Evolutionary conservation across 2,797 vertebrate genomes (phyloP).

Genomic region (Holocentrus rufus): DNA sequence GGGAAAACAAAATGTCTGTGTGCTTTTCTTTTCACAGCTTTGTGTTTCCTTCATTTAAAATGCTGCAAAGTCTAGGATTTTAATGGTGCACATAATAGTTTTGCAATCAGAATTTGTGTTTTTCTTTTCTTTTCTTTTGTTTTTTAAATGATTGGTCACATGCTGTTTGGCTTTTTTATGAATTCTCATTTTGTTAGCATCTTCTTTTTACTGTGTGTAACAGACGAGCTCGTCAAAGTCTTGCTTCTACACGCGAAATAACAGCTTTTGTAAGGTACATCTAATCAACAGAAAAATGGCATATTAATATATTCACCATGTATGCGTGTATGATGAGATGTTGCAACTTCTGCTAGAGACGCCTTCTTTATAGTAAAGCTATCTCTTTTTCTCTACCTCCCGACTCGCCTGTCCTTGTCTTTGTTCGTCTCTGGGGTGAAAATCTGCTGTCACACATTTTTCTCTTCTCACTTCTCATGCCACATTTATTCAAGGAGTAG

Average conservation of each 20-base stretch:
- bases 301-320: conserved; percentile 82
- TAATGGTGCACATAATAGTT: conserved; percentile 39
- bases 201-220: conserved; percentile 70
- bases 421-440: conserved; percentile 11
- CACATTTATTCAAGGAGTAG: too few species aligned
- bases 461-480: background rate
- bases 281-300: conserved; percentile 74
- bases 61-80: conserved; percentile 52
- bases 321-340: conserved; percentile 85
- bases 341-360: conserved; percentile 84
- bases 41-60: conserved; percentile 55
- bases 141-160: conserved; percentile 45
- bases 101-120: conserved; percentile 27
- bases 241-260: conserved; percentile 77
- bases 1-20: conserved; percentile 28
- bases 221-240: conserved; percentile 72
- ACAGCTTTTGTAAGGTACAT: conserved; percentile 80
- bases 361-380: conserved; percentile 87
- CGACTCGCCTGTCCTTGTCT: conserved; percentile 44
- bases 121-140: conserved; percentile 58
- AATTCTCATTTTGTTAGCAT: conserved; percentile 61
- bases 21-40: conserved; percentile 54
- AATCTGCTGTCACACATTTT: conserved; percentile 11
- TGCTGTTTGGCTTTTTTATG: conserved; percentile 57
- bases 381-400: conserved; percentile 83